Percentiles rank a stretch among this genome's conserved stretches.
These are phyloP conservation scores for Pan paniscus DNA, from an alignment of 2,113 vertebrate species.

Conservation along the genomic window DNA sequence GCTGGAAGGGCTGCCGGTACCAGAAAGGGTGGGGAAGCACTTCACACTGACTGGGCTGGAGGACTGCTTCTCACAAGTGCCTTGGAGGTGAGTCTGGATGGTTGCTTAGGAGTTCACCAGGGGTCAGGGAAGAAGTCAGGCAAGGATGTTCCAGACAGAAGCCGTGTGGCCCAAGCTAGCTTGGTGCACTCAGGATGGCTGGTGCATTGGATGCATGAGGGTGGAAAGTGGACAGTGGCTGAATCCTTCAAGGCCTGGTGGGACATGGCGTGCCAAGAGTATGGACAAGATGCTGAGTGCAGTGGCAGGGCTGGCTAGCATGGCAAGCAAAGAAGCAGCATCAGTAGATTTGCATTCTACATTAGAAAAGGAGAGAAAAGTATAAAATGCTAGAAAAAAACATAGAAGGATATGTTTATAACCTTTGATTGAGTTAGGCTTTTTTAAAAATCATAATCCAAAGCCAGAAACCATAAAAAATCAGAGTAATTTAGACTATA, in stretches of 20 bases:
- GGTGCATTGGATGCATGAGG: background rate
- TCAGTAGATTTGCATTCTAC: background rate
- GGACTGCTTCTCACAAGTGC: background rate
- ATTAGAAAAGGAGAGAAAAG: background rate
- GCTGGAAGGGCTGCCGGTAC: background rate
- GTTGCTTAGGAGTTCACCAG: background rate
- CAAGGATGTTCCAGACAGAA: background rate
- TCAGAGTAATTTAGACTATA: background rate
- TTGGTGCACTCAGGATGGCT: background rate
- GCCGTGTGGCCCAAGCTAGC: background rate
- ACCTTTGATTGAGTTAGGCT: background rate
- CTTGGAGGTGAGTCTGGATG: background rate
- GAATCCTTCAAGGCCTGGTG: background rate
- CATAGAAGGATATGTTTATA: background rate
- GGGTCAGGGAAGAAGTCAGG: background rate
- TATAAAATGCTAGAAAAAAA: background rate
- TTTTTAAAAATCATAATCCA: background rate
- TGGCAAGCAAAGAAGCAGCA: background rate
- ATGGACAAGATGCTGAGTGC: background rate
- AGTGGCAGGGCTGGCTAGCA: background rate
- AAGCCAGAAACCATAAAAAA: background rate
- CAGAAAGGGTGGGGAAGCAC: background rate
- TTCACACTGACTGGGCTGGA: background rate
- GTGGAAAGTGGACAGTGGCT: background rate
- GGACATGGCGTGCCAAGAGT: background rate